Evolutionary conservation across 1,140 invertebrate genomes (phyloP).

Genomic region (Amphibalanus amphitrite): DNA sequence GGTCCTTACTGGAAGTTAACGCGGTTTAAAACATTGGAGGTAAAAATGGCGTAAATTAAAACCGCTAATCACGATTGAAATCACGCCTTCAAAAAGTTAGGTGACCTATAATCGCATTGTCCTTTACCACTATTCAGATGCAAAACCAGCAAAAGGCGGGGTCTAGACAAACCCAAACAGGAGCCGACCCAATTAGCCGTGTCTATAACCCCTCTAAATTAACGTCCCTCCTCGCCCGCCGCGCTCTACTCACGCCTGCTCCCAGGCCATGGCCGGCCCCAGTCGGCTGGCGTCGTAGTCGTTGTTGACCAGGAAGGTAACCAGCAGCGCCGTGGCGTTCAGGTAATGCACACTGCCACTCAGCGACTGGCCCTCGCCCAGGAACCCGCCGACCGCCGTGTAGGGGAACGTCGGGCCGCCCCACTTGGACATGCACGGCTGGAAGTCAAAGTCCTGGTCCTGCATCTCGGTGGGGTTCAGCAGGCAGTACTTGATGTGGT

Average conservation of each 20-base stretch:
- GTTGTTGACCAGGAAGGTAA: slow-evolving; percentile 84
- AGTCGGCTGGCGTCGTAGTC: slow-evolving; percentile 50
- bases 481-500: slow-evolving; percentile 5
- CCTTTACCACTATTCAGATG: too few species aligned
- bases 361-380: slow-evolving; percentile 30
- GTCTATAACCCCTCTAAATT: too few species aligned
- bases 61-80: too few species aligned
- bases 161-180: too few species aligned
- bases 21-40: too few species aligned
- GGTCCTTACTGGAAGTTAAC: too few species aligned
- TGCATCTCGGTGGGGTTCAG: not conserved
- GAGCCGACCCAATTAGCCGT: too few species aligned
- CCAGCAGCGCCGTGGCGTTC: slow-evolving; percentile 64
- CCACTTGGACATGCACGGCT: slow-evolving; percentile 45
- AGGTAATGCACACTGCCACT: slow-evolving; percentile 36
- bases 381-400: slow-evolving; percentile 78
- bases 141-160: too few species aligned
- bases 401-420: slow-evolving; percentile 82
- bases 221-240: too few species aligned
- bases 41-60: too few species aligned
- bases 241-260: slow-evolving; percentile 50
- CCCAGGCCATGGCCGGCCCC: slow-evolving; percentile 67
- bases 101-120: too few species aligned
- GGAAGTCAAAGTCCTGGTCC: not conserved
- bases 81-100: too few species aligned